Base-by-base conservation (phyloP, 2,888 invertebrate species). In the Lithophane leautieri region DNA sequence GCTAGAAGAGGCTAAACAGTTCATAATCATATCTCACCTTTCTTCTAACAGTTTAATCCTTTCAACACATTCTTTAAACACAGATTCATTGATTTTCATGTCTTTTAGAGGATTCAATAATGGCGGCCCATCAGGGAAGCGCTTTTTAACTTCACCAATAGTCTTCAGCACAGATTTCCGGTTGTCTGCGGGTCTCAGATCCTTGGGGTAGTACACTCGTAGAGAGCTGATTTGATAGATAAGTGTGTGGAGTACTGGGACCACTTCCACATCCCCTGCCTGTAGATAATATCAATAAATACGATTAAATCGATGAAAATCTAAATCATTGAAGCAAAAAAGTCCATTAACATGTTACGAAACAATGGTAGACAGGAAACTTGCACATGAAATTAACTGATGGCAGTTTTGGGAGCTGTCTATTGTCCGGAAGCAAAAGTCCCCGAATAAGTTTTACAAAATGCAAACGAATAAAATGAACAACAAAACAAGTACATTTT, bases 101-200 rank as follows among this genome's bases (percentile, higher is more conserved):
- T 99, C 99, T 74, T 98, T 98, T 28, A 99, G 97, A 0, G 99
- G 99, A 95, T 99, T 98, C 4, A 99, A 94, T 12, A 99, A 94
- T 0, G 99, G 99, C 0, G 99, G 97, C 0, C 98, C 98, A 62
- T 98, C 97, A 0, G 98, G 98, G 93, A 99, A 99, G 54, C 99
- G 97, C 92, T 98, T 98, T 90, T 98, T 98, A 0, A 99, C 99
- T 95, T 99, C 99, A 78, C 97, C 97, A 70, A 99, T 98, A 0
- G 98, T 98, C 93, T 98, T 98, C 0, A 98, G 96, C 1, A 99
- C 98, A 19, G 98, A 98, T 91, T 98, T 98, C 68, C 99, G 97
- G 89, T 98, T 98, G 90, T 99, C 99, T 0, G 97, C 94, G 0
- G 98, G 98, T 73, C 98, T 97, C 65, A 99, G 95, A 94, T 99